Conservation (phyloP, 2,888 invertebrate genomes). For the Apodemia hepburni region DNA sequence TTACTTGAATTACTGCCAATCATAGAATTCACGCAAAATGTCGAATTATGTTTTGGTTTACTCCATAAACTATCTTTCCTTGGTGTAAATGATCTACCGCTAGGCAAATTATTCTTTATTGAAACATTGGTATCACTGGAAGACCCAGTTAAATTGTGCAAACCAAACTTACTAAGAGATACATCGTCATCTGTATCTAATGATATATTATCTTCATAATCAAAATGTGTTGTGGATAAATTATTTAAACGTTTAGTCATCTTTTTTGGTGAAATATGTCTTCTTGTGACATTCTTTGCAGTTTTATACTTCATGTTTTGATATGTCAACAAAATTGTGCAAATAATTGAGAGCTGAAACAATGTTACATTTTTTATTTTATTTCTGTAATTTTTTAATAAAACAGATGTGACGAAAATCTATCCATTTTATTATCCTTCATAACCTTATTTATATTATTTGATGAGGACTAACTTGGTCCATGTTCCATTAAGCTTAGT, state of each 20-base stretch:
- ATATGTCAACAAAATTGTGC: constrained; percentile 54
- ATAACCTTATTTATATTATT: no score
- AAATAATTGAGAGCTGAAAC: constrained; percentile 57
- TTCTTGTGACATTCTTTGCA: constrained; percentile 36
- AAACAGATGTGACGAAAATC: no score
- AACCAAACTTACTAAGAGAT: constrained; percentile 65
- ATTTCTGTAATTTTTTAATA: background rate
- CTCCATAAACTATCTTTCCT: constrained; percentile 55
- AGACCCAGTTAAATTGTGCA: constrained; percentile 62
- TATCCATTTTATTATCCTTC: no score
- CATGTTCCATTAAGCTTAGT: no score
- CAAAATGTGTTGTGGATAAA: constrained; percentile 41
- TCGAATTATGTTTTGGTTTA: constrained; percentile 62
- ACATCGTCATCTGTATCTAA: constrained; percentile 71
- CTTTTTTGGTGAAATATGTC: constrained; percentile 44
- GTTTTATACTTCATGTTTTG: constrained; percentile 45
- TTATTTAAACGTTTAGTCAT: constrained; percentile 50
- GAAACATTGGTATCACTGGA: constrained; percentile 55
- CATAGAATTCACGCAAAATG: constrained; percentile 60
- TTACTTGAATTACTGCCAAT: constrained; percentile 54
- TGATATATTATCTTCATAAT: constrained; percentile 51
- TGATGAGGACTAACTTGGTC: no score
- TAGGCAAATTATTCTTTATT: constrained; percentile 49
- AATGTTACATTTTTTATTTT: constrained; percentile 25
- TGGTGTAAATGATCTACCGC: constrained; percentile 61